Conservation (phyloP, 2,888 invertebrate genomes). For the Lacanobia wlatinum region DNA sequence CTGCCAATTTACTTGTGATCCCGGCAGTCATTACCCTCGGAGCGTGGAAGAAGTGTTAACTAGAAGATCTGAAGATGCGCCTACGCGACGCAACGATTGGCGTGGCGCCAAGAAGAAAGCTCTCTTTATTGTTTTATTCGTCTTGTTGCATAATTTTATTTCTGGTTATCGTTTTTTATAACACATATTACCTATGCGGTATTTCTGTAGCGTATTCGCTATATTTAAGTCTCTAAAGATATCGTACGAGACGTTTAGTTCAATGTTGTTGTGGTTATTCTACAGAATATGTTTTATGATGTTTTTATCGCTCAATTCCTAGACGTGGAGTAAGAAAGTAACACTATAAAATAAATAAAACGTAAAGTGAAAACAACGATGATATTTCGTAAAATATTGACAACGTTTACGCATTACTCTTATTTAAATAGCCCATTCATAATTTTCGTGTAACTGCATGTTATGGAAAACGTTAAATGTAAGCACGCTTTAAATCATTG, state of each 20-base stretch:
- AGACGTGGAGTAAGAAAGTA: background rate
- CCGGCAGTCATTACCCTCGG: conserved; percentile 47
- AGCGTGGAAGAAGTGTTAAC: conserved; percentile 44
- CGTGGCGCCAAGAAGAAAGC: conserved; percentile 70
- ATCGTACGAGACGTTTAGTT: conserved; percentile 19
- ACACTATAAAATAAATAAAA: conserved; percentile 4
- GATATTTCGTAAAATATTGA: conserved; percentile 22
- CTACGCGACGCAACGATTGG: conserved; percentile 64
- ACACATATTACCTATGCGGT: conserved; percentile 57
- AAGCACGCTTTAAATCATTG: conserved; percentile 22
- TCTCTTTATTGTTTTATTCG: conserved; percentile 70
- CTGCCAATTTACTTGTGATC: conserved; percentile 54
- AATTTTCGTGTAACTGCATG: conserved; percentile 11
- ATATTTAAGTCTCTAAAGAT: conserved; percentile 44
- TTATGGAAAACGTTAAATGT: conserved; percentile 19
- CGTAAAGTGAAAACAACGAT: background rate
- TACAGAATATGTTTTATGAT: conserved; percentile 43
- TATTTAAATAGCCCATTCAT: conserved; percentile 26
- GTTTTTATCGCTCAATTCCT: conserved; percentile 36
- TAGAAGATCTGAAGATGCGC: conserved; percentile 44
- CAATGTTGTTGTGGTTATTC: conserved; percentile 17
- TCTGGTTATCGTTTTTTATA: conserved; percentile 65
- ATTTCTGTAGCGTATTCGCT: conserved; percentile 60
- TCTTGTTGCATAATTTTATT: conserved; percentile 76
- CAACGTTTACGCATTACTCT: conserved; percentile 20